phyloP scores from a whole-genome alignment of 1,140 invertebrate genomes.

The Trachymyrmex septentrionalis region DNA sequence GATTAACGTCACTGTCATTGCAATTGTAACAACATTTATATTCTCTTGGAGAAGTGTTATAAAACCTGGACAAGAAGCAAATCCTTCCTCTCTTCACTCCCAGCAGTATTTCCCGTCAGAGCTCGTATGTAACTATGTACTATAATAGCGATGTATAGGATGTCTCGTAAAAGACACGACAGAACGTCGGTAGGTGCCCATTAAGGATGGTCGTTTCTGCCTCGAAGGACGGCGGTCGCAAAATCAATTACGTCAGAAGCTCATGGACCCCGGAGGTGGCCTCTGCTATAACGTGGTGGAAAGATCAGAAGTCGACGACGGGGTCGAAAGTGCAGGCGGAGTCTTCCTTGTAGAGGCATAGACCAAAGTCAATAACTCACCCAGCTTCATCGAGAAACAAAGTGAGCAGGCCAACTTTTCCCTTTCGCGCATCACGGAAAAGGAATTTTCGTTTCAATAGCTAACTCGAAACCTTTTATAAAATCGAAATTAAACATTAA shows the following conservation, averaged over 20 bases:
- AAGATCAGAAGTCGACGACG: slow-evolving; percentile 66
- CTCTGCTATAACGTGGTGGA: slow-evolving; percentile 54
- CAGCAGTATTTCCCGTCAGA: slow-evolving; percentile 46
- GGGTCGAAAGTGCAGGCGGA: slow-evolving; percentile 64
- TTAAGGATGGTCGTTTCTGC: slow-evolving; percentile 75
- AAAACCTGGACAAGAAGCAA: slow-evolving; percentile 39
- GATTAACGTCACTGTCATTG: slow-evolving; percentile 11
- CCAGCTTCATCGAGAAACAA: slow-evolving; percentile 69
- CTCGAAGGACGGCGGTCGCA: slow-evolving; percentile 74
- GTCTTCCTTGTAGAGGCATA: slow-evolving; percentile 37
- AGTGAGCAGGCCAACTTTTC: slow-evolving; percentile 44
- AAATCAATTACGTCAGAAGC: slow-evolving; percentile 77
- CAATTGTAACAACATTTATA: slow-evolving; percentile 11
- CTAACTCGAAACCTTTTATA: slow-evolving; percentile 8
- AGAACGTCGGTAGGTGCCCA: slow-evolving; percentile 66
- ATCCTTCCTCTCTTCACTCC: slow-evolving; percentile 53
- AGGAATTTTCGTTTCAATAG: slow-evolving; percentile 46
- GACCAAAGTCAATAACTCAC: slow-evolving; percentile 65
- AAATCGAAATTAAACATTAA: slow-evolving; percentile 5
- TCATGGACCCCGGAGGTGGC: slow-evolving; percentile 52
- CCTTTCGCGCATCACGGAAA: slow-evolving; percentile 35
- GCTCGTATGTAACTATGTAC: slow-evolving; percentile 50
- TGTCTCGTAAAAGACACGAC: slow-evolving; percentile 74
- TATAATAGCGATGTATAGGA: slow-evolving; percentile 68
- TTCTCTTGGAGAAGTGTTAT: slow-evolving; percentile 35